A percentile compares a stretch with the other conserved stretches of the same genome.
These are phyloP conservation scores for Lobophora halterata DNA, from an alignment of 2,888 invertebrate genomes.

Conservation along the genomic window DNA sequence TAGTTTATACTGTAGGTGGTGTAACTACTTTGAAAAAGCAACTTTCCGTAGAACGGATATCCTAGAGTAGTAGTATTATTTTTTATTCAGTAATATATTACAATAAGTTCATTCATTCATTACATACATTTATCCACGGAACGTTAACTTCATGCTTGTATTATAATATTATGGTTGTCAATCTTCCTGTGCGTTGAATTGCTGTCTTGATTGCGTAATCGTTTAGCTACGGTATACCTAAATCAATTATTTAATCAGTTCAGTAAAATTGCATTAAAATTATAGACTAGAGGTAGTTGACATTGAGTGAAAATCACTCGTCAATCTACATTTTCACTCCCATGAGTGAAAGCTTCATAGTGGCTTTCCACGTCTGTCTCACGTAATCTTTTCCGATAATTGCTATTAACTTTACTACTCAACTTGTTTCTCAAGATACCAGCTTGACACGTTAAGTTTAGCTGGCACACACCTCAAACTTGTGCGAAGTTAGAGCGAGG, in stretches of 20 bases:
- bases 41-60: conserved; percentile 12
- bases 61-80: conserved; percentile 31
- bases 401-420: conserved; percentile 24
- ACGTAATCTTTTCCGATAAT: conserved; percentile 32
- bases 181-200: conserved; percentile 6
- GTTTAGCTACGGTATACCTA: neutral
- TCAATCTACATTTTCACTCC: conserved; percentile 20
- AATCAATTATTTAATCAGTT: neutral
- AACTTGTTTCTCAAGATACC: conserved; percentile 29
- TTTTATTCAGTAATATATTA: conserved; percentile 18
- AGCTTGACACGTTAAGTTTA: conserved; percentile 13
- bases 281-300: neutral
- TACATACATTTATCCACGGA: conserved; percentile 21
- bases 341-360: conserved; percentile 23
- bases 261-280: neutral
- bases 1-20: too few species aligned
- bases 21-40: too few species aligned
- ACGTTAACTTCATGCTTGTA: conserved; percentile 20
- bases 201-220: conserved; percentile 1
- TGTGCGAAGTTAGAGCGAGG: conserved; percentile 15
- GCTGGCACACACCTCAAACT: conserved; percentile 15
- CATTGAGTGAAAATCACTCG: neutral
- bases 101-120: conserved; percentile 18
- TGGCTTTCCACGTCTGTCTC: conserved; percentile 35
- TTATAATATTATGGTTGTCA: conserved; percentile 16